Evolutionary conservation across 2,797 vertebrate species (phyloP).

Genomic region (Scyliorhinus canicula): DNA sequence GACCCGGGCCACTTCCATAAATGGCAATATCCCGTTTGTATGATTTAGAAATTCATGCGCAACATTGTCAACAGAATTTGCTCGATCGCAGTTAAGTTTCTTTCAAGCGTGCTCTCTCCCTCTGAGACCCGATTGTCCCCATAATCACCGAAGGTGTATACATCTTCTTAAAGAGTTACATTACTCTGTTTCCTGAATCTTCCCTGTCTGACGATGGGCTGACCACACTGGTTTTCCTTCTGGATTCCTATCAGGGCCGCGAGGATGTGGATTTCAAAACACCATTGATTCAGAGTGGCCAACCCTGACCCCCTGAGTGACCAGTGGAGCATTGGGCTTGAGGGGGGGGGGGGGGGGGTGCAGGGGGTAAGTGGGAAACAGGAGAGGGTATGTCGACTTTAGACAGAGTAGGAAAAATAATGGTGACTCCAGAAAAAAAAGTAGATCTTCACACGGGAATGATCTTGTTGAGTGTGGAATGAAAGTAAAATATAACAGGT

Average conservation of each 20-base stretch:
- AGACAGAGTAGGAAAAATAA: background rate
- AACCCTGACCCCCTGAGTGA: background rate
- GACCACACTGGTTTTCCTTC: too few species aligned
- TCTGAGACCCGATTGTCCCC: too few species aligned
- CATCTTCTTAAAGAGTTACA: background rate
- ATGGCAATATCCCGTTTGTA: slow-evolving; percentile 46
- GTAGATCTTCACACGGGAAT: background rate
- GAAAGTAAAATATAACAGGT: background rate
- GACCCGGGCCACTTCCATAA: slow-evolving; percentile 45
- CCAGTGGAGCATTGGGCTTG: background rate
- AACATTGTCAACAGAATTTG: slow-evolving; percentile 45
- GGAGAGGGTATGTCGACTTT: background rate
- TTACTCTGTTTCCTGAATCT: background rate
- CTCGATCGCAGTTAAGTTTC: slow-evolving; percentile 42
- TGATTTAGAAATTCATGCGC: slow-evolving; percentile 45
- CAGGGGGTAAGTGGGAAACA: background rate
- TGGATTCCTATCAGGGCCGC: background rate
- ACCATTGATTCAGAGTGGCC: background rate
- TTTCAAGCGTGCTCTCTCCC: slow-evolving; percentile 41
- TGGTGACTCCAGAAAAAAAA: background rate
- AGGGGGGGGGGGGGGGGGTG: background rate
- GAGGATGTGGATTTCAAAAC: background rate
- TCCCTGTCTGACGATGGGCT: background rate
- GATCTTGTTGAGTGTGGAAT: background rate
- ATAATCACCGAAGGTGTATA: too few species aligned